phyloP scores from a whole-genome alignment of 2,113 vertebrate species.

The Acrocephalus arundinaceus region DNA sequence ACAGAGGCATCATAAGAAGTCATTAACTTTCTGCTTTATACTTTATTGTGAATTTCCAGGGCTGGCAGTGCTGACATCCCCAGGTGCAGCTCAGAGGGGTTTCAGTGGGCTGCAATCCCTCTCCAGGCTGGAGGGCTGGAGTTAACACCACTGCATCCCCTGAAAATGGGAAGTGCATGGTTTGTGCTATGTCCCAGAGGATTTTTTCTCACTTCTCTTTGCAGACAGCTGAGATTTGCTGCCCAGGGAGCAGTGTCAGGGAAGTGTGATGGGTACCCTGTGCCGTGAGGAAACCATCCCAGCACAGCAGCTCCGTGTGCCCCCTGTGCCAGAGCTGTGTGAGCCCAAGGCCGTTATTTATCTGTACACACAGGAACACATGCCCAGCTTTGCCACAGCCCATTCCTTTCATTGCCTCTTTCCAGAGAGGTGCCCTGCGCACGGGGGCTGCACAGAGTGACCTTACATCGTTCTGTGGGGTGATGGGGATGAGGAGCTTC shows the following conservation, averaged over 20 bases:
- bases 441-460: background rate
- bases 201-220: background rate
- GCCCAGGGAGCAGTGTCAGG: background rate
- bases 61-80: background rate
- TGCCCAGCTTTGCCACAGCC: background rate
- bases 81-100: background rate
- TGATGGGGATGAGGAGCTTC: background rate
- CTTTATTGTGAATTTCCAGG: background rate
- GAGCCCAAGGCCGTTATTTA: background rate
- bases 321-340: background rate
- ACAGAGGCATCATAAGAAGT: fast-evolving
- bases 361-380: background rate
- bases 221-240: background rate
- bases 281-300: background rate
- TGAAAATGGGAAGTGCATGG: background rate
- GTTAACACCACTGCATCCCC: background rate
- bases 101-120: fast-evolving
- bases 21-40: background rate
- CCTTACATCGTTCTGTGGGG: background rate
- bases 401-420: background rate
- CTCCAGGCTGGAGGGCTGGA: background rate
- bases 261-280: fast-evolving
- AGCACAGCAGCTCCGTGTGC: background rate
- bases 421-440: background rate
- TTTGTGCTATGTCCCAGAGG: background rate